These are phyloP conservation scores for Noctua fimbriata DNA, from an alignment of 2,888 invertebrate species.

Conservation along the genomic window DNA sequence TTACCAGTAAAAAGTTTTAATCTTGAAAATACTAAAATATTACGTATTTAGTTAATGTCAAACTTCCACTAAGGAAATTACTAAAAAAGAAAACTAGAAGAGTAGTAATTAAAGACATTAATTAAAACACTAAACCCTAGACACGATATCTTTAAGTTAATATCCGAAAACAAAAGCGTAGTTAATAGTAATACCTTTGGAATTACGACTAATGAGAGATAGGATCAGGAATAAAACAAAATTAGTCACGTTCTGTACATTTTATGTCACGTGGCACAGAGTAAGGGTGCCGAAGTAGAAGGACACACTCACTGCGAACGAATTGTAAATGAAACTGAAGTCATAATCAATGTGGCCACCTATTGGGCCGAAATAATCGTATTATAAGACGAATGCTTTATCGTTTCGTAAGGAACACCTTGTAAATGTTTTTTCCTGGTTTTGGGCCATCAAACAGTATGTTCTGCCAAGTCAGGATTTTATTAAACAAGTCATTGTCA, in stretches of 20 bases:
- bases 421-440: neutral
- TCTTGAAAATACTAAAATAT: neutral
- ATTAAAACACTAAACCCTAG: constrained; percentile 10
- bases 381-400: neutral
- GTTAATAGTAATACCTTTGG: constrained; percentile 32
- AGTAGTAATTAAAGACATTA: neutral
- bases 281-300: constrained; percentile 3
- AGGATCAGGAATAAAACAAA: constrained; percentile 55
- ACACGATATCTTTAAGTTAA: constrained; percentile 15
- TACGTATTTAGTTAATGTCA: neutral
- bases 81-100: neutral
- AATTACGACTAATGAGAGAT: constrained; percentile 59
- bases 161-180: constrained; percentile 18
- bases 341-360: neutral
- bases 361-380: neutral
- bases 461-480: neutral
- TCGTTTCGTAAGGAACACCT: neutral
- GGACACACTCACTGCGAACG: neutral
- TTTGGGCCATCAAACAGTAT: neutral
- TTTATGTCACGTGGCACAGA: constrained; percentile 44
- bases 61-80: neutral
- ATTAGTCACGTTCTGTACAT: constrained; percentile 56
- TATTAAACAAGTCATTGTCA: neutral
- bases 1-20: neutral
- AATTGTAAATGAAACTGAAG: neutral